Evolutionary conservation across 1,140 invertebrate genomes (phyloP).

Genomic region (Melipona quadrifasciata): DNA sequence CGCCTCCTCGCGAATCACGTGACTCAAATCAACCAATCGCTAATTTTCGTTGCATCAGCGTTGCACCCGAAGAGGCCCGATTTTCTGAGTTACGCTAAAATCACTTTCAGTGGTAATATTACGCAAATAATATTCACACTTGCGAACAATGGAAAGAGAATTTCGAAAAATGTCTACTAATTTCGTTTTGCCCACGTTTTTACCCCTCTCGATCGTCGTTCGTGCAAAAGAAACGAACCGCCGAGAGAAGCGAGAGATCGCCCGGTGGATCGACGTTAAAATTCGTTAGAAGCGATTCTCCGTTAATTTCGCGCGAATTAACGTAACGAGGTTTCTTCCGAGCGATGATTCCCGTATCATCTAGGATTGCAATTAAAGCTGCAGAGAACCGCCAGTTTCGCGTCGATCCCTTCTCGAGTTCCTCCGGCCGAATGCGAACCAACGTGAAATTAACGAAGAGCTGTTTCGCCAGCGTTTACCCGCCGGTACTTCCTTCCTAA

Average conservation of each 20-base stretch:
- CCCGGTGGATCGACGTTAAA: neutral
- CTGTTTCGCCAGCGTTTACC: neutral
- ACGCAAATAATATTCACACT: no score
- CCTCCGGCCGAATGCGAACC: neutral
- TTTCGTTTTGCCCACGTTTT: no score
- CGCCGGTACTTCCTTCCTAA: neutral
- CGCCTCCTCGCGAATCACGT: no score
- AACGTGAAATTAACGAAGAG: conserved; percentile 2
- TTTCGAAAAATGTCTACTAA: no score
- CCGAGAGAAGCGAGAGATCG: neutral
- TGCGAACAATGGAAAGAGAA: no score
- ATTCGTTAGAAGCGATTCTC: neutral
- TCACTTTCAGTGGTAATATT: no score
- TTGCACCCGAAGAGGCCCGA: no score
- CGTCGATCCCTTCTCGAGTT: neutral
- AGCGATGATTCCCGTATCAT: neutral
- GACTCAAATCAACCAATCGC: no score
- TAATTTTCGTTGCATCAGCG: no score
- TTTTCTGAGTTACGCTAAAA: no score
- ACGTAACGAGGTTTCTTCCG: neutral
- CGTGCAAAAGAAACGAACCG: neutral
- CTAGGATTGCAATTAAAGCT: neutral
- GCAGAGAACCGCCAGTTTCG: neutral
- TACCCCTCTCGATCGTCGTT: accelerated
- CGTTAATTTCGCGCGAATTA: neutral